Base-by-base conservation (phyloP, 1,140 invertebrate genomes). In the Cataglyphis hispanica region DNA sequence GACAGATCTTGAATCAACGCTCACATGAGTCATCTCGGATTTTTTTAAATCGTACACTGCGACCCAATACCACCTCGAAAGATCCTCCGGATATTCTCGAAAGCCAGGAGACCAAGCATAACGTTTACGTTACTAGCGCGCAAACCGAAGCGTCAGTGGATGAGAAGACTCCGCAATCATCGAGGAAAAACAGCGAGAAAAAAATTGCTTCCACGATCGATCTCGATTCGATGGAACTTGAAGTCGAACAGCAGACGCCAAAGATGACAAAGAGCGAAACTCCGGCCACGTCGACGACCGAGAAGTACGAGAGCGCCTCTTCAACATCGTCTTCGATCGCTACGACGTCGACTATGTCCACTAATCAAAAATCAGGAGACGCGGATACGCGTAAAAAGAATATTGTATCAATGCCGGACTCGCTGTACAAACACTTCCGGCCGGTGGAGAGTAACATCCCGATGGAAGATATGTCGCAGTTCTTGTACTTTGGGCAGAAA, bases 401-500 rank as follows among this genome's bases (percentile, higher is more conserved):
- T 40, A 95, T 89, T 6, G 94, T 95, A 0, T 87, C 91, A 0
- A 96, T 96, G 95, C 95, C 96, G 2, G 95, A 96, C 77, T 96
- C 96, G 25, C 91, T 96, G 74, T 96, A 96, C 91, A 96, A 96
- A 85, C 96, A 96, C 81, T 97, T 96, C 88, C 91, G 96, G 25
- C 96, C 96, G 0, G 94, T 97, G 8, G 96, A 97, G 91, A 94
- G 95, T 13, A 96, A 97, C 90, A 93, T 97, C 60, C 96, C 96
- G 0, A 95, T 96, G 43, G 96, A 97, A 91, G 96, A 97, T 86
- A 96, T 97, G 94, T 96, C 96, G 63, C 96, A 97, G 53, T 97
- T 97, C 92, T 93, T 97, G n/a, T 96, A 95, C 86, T 97, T 97
- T 92, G 97, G 97, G 0, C 96, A 97, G 91, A 97, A 97, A 91